Conservation (phyloP, 1,140 invertebrate species). For the Diorhabda carinulata region DNA sequence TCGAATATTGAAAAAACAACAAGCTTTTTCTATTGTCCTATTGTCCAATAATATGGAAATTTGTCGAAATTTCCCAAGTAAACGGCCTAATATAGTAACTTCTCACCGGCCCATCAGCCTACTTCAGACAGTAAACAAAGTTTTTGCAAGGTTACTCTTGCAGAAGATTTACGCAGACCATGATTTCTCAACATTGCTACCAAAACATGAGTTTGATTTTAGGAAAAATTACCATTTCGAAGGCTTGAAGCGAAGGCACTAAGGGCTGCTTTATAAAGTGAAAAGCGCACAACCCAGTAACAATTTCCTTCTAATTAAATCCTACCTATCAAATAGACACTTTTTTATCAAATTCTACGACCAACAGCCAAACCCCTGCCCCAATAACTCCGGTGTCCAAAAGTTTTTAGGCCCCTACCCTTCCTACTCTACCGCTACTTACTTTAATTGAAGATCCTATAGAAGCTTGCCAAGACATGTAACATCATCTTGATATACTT, state of each 20-base stretch:
- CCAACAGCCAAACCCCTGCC: background rate
- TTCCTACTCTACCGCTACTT: background rate
- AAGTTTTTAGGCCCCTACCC: background rate
- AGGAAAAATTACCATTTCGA: background rate
- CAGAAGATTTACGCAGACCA: background rate
- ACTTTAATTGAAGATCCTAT: background rate
- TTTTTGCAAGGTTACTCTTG: background rate
- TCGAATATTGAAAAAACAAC: background rate
- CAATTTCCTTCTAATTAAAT: background rate
- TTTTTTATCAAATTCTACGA: conserved; percentile 2
- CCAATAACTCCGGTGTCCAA: background rate
- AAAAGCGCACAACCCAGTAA: conserved; percentile 1
- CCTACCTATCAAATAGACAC: background rate
- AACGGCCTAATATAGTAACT: background rate
- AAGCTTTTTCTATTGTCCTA: background rate
- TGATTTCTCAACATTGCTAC: background rate
- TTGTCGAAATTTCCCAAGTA: background rate
- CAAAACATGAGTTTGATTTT: background rate
- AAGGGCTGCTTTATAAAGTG: background rate
- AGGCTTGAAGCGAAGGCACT: background rate
- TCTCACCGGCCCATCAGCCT: background rate
- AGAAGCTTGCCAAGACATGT: background rate
- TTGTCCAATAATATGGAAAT: background rate
- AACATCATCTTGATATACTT: conserved; percentile 4
- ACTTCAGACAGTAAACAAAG: background rate